Conservation (phyloP, 2,797 vertebrate species). For the Enteromius anoplus region DNA sequence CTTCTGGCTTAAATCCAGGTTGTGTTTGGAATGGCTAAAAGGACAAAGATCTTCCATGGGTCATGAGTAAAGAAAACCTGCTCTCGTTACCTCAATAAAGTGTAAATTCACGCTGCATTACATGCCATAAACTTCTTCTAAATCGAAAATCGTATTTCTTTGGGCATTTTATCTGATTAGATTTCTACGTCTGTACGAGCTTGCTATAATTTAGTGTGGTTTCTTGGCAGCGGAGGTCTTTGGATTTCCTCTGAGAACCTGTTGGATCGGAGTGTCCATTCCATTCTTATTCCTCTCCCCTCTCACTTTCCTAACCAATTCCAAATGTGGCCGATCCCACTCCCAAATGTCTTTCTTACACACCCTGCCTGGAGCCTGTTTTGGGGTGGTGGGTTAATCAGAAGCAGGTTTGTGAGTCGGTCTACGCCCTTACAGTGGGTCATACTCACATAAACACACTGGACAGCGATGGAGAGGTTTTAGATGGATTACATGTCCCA, state of each 20-base stretch:
- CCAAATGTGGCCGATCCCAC: constrained; percentile 57
- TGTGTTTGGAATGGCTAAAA: constrained; percentile 23
- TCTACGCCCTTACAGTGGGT: constrained; percentile 58
- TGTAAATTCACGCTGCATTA: neutral
- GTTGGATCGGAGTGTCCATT: constrained; percentile 48
- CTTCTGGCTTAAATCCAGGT: constrained; percentile 13
- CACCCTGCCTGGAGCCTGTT: constrained; percentile 35
- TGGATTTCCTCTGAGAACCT: constrained; percentile 53
- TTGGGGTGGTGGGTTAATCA: constrained; percentile 50
- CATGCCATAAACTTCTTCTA: neutral
- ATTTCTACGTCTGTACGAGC: constrained; percentile 18
- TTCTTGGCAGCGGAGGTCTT: constrained; percentile 34
- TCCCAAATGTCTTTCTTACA: constrained; percentile 35
- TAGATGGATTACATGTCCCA: constrained; percentile 21
- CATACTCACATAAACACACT: constrained; percentile 41
- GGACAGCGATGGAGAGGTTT: constrained; percentile 31
- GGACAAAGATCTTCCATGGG: constrained; percentile 9
- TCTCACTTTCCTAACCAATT: constrained; percentile 46
- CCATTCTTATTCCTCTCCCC: constrained; percentile 30
- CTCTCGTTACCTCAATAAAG: constrained; percentile 10
- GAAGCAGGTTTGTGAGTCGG: constrained; percentile 45
- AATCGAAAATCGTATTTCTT: neutral
- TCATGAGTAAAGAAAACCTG: constrained; percentile 11
- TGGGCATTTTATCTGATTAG: constrained; percentile 21
- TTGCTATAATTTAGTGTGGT: constrained; percentile 39